Conservation (phyloP, 2,888 invertebrate genomes). For the Leptarthrus brevirostris region DNA sequence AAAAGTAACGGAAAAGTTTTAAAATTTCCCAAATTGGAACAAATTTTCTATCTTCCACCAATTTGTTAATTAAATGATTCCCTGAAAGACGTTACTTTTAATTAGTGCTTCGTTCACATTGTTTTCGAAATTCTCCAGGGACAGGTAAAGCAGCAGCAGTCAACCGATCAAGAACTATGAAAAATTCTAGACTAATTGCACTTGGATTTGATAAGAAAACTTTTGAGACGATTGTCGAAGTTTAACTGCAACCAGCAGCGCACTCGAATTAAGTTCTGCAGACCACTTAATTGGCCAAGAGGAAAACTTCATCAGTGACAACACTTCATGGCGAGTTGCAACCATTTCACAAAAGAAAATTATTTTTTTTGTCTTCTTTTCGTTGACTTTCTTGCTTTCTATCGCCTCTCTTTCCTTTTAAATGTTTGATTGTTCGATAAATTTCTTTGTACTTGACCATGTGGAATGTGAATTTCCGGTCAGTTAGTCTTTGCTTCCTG, state of each 20-base stretch:
- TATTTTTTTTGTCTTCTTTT: background rate
- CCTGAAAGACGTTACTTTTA: no score
- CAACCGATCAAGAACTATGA: background rate
- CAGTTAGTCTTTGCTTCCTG: slow-evolving; percentile 48
- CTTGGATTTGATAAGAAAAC: background rate
- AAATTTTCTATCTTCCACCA: no score
- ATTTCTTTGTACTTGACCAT: slow-evolving; percentile 40
- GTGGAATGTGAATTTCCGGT: slow-evolving; percentile 51
- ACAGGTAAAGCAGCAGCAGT: background rate
- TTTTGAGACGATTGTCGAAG: background rate
- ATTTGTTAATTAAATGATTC: background rate
- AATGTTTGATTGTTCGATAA: slow-evolving; percentile 20
- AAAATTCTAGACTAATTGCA: background rate
- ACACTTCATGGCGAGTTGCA: background rate
- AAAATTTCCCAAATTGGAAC: no score
- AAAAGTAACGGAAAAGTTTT: no score
- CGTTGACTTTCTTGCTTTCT: background rate
- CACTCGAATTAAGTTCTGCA: background rate
- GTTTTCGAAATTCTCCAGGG: background rate
- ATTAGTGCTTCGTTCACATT: background rate
- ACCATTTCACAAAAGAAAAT: background rate
- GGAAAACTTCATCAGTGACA: slow-evolving; percentile 3
- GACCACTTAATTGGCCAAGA: slow-evolving; percentile 1
- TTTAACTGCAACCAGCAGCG: background rate
- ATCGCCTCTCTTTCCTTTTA: background rate